Evolutionary conservation across 2,888 invertebrate genomes (phyloP).

Genomic region (Notodonta ziczac): DNA sequence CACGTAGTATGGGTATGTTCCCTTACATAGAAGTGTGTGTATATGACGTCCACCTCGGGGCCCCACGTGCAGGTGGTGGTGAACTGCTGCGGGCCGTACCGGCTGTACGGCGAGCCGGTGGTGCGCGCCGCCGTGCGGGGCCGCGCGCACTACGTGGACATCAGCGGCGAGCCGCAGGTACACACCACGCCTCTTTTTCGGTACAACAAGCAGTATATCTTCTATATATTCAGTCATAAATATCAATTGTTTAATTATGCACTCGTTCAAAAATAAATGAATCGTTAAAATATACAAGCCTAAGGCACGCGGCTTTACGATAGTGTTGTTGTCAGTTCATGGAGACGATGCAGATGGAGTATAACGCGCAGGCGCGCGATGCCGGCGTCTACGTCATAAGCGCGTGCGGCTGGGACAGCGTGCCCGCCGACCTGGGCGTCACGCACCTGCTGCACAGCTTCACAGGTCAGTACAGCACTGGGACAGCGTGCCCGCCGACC

Average conservation of each 20-base stretch:
- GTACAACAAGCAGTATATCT: too few species aligned
- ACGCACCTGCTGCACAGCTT: slow-evolving; percentile 92
- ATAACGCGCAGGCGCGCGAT: slow-evolving; percentile 89
- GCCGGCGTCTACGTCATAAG: slow-evolving; percentile 94
- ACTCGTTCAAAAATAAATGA: too few species aligned
- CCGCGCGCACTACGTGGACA: slow-evolving; percentile 94
- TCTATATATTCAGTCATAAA: too few species aligned
- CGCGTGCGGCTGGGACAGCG: slow-evolving; percentile 97
- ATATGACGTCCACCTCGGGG: too few species aligned
- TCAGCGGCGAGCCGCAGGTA: slow-evolving; percentile 95
- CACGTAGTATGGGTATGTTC: too few species aligned
- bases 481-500: too few species aligned
- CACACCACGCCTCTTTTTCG: not conserved
- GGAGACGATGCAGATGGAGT: slow-evolving; percentile 93
- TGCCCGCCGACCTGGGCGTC: slow-evolving; percentile 95
- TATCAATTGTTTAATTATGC: too few species aligned
- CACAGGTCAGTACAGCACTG: slow-evolving; percentile 76
- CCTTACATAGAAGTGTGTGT: too few species aligned
- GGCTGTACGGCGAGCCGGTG: slow-evolving; percentile 94
- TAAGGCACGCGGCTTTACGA: too few species aligned
- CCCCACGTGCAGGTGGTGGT: slow-evolving; percentile 85
- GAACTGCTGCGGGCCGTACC: slow-evolving; percentile 97
- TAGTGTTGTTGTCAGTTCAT: slow-evolving; percentile 86
- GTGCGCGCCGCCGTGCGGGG: slow-evolving; percentile 94
- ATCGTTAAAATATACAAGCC: too few species aligned